These are phyloP conservation scores for Petromus typicus DNA, from an alignment of 2,113 vertebrate genomes.

Conservation along the genomic window DNA sequence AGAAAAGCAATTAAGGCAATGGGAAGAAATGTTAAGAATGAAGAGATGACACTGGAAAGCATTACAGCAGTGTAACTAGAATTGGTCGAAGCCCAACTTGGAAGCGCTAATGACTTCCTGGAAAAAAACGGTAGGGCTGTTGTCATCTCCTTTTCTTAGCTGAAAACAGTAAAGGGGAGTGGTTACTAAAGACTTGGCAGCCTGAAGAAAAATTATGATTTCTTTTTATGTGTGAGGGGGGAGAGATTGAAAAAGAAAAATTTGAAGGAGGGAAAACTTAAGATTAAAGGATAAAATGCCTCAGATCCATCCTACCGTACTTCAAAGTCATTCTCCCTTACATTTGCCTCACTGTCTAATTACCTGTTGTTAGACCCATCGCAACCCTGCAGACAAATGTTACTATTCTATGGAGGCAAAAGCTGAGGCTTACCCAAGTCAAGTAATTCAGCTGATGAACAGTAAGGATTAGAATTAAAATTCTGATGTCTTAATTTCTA, in stretches of 20 bases:
- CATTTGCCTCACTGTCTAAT: neutral
- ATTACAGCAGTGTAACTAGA: conserved; percentile 19
- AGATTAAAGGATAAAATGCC: neutral
- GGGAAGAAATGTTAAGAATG: neutral
- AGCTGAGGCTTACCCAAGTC: neutral
- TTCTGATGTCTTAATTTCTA: conserved; percentile 38
- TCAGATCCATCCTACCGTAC: neutral
- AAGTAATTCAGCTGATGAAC: conserved; percentile 25
- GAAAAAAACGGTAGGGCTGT: neutral
- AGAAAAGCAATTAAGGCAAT: neutral
- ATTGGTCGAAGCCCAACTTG: neutral
- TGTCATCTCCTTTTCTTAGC: neutral
- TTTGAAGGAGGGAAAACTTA: neutral
- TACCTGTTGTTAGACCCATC: neutral
- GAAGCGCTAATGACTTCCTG: neutral
- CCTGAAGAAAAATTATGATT: neutral
- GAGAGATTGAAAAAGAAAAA: neutral
- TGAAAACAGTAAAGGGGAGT: neutral
- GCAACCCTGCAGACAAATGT: neutral
- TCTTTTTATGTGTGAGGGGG: neutral
- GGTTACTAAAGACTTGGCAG: neutral
- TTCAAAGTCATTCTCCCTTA: neutral
- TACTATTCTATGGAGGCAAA: neutral
- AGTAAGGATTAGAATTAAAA: conserved; percentile 34
- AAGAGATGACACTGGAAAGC: neutral